These are phyloP conservation scores for Apodemus agrarius DNA, from an alignment of 2,797 vertebrate genomes.

Conservation along the genomic window DNA sequence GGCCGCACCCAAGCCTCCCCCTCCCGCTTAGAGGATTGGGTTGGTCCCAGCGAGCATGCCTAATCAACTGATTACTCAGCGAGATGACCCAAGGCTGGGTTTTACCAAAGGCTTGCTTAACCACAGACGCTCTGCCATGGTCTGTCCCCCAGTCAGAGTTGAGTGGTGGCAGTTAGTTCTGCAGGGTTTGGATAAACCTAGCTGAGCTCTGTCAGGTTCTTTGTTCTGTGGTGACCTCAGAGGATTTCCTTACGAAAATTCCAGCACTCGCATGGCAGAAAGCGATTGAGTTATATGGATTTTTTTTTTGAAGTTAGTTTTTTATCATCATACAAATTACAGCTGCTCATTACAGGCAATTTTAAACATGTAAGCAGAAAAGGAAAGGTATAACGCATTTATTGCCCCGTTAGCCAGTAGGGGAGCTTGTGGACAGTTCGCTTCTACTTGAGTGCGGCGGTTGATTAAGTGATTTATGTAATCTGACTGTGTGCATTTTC, in stretches of 20 bases:
- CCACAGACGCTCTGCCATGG: slow-evolving; percentile 39
- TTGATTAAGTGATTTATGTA: not conserved
- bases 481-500: not conserved
- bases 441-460: not conserved
- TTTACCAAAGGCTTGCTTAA: slow-evolving; percentile 54
- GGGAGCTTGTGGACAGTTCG: slow-evolving; percentile 17
- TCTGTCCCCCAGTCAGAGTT: not conserved
- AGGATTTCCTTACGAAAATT: slow-evolving; percentile 44
- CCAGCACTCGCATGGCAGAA: not conserved
- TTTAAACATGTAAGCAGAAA: slow-evolving; percentile 16
- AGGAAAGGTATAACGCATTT: not conserved
- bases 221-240: slow-evolving; percentile 10
- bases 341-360: slow-evolving; percentile 14
- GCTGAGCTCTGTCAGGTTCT: not conserved
- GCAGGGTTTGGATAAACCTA: slow-evolving; percentile 1
- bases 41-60: slow-evolving; percentile 50
- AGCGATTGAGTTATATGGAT: slow-evolving; percentile 17
- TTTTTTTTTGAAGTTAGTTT: slow-evolving; percentile 29
- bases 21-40: slow-evolving; percentile 8
- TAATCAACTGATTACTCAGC: slow-evolving; percentile 59
- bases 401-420: not conserved
- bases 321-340: slow-evolving; percentile 42
- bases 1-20: not conserved
- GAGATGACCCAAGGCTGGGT: slow-evolving; percentile 57
- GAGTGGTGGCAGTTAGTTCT: not conserved